Conservation (phyloP, 2,888 invertebrate genomes). For the Eilema depressum region DNA sequence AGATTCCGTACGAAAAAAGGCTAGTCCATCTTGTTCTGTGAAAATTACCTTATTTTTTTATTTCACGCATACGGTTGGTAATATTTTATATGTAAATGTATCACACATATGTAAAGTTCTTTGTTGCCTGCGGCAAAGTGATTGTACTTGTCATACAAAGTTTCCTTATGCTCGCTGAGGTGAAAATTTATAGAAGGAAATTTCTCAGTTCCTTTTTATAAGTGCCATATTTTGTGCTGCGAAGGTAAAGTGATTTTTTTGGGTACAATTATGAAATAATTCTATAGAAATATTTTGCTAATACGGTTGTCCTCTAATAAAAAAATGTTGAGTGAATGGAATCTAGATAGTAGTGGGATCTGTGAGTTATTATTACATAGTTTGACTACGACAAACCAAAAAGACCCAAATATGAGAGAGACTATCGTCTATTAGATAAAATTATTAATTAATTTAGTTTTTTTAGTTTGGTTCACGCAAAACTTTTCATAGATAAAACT, state of each 20-base stretch:
- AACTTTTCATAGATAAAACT: too few relatives aligned
- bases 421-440: too few relatives aligned
- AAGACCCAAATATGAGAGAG: too few relatives aligned
- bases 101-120: slow-evolving; percentile 19
- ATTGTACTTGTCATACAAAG: slow-evolving; percentile 18
- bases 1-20: slow-evolving; percentile 4
- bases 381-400: too few relatives aligned
- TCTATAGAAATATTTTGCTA: neutral
- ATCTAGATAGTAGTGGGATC: neutral
- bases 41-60: slow-evolving; percentile 5
- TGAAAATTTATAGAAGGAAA: slow-evolving; percentile 1
- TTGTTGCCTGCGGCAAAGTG: slow-evolving; percentile 19
- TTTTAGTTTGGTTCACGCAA: too few relatives aligned
- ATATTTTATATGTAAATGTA: slow-evolving; percentile 12
- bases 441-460: too few relatives aligned
- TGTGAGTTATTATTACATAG: too few relatives aligned
- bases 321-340: neutral
- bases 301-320: neutral
- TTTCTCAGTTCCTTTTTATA: slow-evolving; percentile 1
- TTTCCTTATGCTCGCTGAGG: slow-evolving; percentile 11
- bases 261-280: neutral
- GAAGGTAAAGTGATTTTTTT: neutral
- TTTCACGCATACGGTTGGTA: neutral
- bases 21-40: neutral
- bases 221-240: neutral